Percentiles rank a stretch among this genome's conserved stretches.
Evolutionary conservation across 1,140 invertebrate genomes (phyloP).

Genomic region (Venustaconcha ellipsiformis): DNA sequence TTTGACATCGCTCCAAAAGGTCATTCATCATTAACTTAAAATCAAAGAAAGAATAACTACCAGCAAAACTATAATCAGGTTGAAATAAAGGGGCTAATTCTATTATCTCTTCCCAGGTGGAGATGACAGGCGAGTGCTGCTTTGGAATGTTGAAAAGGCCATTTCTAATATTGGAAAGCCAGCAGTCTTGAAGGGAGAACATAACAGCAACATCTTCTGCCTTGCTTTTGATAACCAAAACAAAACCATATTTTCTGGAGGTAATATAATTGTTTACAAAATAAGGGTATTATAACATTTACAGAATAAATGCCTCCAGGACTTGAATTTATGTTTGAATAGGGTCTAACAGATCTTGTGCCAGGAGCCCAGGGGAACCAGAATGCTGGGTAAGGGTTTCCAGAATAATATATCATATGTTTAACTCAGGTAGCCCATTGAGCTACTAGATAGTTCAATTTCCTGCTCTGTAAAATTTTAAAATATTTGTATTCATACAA

Average conservation of each 20-base stretch:
- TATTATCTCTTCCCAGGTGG: conserved; percentile 76
- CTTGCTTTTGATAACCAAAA: conserved; percentile 86
- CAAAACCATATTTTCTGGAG: conserved; percentile 88
- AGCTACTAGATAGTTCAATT: too few species aligned
- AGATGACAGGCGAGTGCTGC: conserved; percentile 88
- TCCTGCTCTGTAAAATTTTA: too few species aligned
- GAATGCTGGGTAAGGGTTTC: neutral
- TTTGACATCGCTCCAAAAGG: neutral
- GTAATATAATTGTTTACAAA: conserved; percentile 41
- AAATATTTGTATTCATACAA: too few species aligned
- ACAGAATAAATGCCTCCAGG: too few species aligned
- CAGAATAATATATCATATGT: neutral
- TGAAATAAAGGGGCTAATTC: neutral
- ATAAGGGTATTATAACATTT: too few species aligned
- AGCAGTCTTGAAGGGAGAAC: conserved; percentile 80
- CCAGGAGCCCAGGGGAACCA: neutral
- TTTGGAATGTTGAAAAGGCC: conserved; percentile 88
- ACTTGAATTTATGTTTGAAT: neutral
- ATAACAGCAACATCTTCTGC: conserved; percentile 94
- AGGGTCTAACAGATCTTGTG: neutral
- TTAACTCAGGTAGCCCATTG: too few species aligned
- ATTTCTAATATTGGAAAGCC: conserved; percentile 71
- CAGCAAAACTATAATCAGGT: neutral
- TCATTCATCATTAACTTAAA: neutral
- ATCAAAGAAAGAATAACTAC: neutral